Percentiles rank a stretch among this genome's conserved stretches.
phyloP scores from a whole-genome alignment of 2,113 vertebrate genomes.

The Rana temporaria region DNA sequence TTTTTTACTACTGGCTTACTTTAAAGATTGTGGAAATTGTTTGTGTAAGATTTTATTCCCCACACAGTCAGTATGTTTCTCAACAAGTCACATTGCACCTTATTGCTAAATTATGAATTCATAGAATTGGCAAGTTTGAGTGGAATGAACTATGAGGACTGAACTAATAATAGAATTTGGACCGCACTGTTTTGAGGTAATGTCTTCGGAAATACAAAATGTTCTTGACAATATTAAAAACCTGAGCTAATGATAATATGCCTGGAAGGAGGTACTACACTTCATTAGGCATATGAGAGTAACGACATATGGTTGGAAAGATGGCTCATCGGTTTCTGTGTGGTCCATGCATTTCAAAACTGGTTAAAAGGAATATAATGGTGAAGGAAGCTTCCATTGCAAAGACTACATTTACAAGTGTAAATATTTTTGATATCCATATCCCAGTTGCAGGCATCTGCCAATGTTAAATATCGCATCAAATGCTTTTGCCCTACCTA shows the following conservation, averaged over 20 bases:
- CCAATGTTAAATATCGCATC: no score
- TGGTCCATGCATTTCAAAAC: neutral
- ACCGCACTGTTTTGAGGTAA: conserved; percentile 43
- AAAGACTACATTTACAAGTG: no score
- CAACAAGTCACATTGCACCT: conserved; percentile 28
- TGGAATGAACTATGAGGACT: conserved; percentile 46
- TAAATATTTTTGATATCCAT: no score
- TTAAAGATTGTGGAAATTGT: conserved; percentile 15
- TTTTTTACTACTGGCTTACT: no score
- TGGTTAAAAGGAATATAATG: no score
- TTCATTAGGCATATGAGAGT: neutral
- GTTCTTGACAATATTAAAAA: conserved; percentile 1
- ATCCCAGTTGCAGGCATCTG: no score
- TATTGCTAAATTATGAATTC: conserved; percentile 44
- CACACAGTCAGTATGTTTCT: conserved; percentile 9
- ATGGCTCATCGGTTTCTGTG: neutral
- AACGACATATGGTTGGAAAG: neutral
- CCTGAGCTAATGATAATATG: neutral
- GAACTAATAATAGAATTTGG: conserved; percentile 48
- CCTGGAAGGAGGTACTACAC: neutral
- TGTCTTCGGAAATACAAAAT: conserved; percentile 39
- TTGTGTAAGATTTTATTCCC: conserved; percentile 15
- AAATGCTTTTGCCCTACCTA: no score
- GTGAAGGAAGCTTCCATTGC: no score
- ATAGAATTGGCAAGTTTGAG: conserved; percentile 43